Percentiles rank a stretch among this genome's conserved stretches.
phyloP scores from a whole-genome alignment of 1,140 invertebrate genomes.

The Andricus grossulariae region DNA sequence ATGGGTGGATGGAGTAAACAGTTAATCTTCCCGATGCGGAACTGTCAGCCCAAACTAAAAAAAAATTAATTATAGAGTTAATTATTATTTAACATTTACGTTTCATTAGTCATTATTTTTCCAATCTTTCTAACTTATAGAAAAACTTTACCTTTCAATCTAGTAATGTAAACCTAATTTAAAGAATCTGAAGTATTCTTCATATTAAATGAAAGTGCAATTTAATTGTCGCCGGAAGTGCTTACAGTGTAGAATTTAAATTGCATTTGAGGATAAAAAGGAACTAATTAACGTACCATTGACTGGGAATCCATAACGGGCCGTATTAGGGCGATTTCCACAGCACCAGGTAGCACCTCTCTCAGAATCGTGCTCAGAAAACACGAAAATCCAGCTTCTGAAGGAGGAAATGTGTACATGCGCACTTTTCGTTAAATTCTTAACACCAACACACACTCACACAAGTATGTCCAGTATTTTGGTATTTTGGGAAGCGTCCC shows the following conservation, averaged over 20 bases:
- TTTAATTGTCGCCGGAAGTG: too few relatives aligned
- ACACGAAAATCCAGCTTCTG: neutral
- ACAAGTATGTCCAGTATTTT: constrained; percentile 3
- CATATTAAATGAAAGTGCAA: too few relatives aligned
- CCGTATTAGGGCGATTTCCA: constrained; percentile 21
- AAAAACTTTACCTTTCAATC: too few relatives aligned
- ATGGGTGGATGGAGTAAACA: too few relatives aligned
- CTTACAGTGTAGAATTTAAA: neutral
- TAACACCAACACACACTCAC: constrained; percentile 10
- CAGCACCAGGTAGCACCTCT: constrained; percentile 23
- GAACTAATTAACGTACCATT: constrained; percentile 55
- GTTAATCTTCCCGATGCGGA: too few relatives aligned
- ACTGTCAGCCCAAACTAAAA: too few relatives aligned
- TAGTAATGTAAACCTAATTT: too few relatives aligned
- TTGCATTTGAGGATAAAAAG: neutral
- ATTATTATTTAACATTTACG: too few relatives aligned
- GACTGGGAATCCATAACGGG: constrained; percentile 65
- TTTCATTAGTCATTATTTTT: too few relatives aligned
- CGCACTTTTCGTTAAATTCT: constrained; percentile 7
- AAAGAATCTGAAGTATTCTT: too few relatives aligned
- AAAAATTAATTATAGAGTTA: too few relatives aligned
- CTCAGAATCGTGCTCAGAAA: neutral
- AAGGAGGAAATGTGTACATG: constrained; percentile 8
- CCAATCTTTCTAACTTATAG: too few relatives aligned
- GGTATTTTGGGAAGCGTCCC: neutral